A percentile compares a stretch with the other conserved stretches of the same genome.
Conservation (phyloP, 2,888 invertebrate species). For the Athripsodes cinereus region DNA sequence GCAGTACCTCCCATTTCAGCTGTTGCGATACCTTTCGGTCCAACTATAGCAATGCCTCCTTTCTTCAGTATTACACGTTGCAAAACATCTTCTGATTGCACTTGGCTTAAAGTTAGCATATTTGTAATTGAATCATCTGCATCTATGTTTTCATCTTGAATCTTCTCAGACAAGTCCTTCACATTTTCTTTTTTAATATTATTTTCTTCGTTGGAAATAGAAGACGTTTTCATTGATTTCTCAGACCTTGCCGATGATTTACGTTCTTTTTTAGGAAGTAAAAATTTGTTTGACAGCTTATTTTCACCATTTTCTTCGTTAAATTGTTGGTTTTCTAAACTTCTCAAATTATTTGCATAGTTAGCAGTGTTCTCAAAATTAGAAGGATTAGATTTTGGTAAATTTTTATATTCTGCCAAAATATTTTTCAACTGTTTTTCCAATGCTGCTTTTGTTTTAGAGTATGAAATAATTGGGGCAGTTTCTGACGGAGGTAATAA, state of each 20-base stretch:
- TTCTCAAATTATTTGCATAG: neutral
- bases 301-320: neutral
- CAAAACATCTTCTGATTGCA: neutral
- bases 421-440: neutral
- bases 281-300: too few relatives aligned
- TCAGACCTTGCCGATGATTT: neutral
- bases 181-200: neutral
- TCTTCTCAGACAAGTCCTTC: neutral
- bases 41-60: slow-evolving; percentile 75
- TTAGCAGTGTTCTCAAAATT: neutral
- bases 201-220: neutral
- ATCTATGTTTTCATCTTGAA: neutral
- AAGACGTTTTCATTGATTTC: neutral
- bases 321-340: neutral
- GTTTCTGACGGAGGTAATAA: neutral
- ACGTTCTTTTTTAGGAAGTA: neutral
- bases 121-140: neutral
- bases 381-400: neutral
- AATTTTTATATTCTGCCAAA: neutral
- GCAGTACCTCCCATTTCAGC: slow-evolving; percentile 75
- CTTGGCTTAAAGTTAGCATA: neutral
- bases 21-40: slow-evolving; percentile 75
- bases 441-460: neutral
- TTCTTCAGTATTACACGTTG: slow-evolving; percentile 49
- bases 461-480: neutral